Evolutionary conservation across 1,140 invertebrate species (phyloP), one percentile per base, ranked within the genome.

Genomic region (Gryon sp.): DNA sequence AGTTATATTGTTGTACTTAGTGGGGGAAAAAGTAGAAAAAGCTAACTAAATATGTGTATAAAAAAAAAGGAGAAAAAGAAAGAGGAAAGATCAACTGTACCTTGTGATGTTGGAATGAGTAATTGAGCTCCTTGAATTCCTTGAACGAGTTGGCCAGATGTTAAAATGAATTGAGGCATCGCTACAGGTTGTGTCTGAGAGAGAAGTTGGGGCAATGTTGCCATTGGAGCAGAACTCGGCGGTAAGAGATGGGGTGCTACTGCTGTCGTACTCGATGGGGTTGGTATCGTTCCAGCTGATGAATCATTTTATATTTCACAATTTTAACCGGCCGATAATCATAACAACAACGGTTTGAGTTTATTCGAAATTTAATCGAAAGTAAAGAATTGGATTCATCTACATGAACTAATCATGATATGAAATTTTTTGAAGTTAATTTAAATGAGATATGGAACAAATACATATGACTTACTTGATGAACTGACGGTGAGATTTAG

Each of bases 71-170:
- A 55, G 11, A 0, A 4, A 9, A 2, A 65, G 20, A 76, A 75
- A 57, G 16, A 34, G 59, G 22, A 36, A 15, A 65, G 36, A 63
- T 55, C 24, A 36, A 62, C 24, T 77, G 43, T 90, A 97, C 96
- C 96, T 93, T 97, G 96, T 28, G 96, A 96, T 12, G 96, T 97
- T 36, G 96, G 96, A 88, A 98, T 97, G 62, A 98, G 92, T 52
- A 98, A 91, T 86, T 98, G 96, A 65, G 96, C 96, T 6, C 96
- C 95, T 88, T 97, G 95, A 76, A 97, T 96, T 57, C 95, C 95
- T 88, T 97, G 95, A 43, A 96, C 93, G 79, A 97, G 91, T 88
- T 97, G 95, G 65, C 96, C 95, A 60, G 95, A 96, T 38, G 95
- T 95, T 75, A 97, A 91, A 83, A 98, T 96, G 68, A 97, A 93